Evolutionary conservation across 2,888 invertebrate genomes (phyloP), one percentile per base, ranked within the genome.

Genomic region (Opisthograptis luteolata): DNA sequence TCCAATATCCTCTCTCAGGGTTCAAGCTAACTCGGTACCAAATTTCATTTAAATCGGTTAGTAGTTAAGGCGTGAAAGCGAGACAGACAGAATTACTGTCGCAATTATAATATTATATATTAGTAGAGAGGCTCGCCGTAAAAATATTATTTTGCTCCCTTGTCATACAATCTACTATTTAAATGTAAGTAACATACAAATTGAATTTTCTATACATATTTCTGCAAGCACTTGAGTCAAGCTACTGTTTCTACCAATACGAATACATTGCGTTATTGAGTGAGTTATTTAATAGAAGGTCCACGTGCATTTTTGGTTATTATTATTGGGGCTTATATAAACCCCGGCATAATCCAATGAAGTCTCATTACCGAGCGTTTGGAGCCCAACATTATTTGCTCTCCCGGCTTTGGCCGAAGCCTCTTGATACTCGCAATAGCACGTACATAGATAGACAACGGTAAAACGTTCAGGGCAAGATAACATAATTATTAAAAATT

Each of bases 401-500:
- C 70, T 59, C 67, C 74, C 65, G 76, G 86, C 81, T 84, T 79
- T 78, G 64, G 62, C 51, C 56, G 66, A 72, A 86, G 82, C 87
- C 87, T 81, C 78, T 76, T 76, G 75, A 76, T 81, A 73, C 74
- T 73, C 78, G 62, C 78, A 86, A 87, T 79, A 82, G 85, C 87
- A 85, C 84, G 82, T 72, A 85, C 84, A 82, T 72, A 68, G 76
- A 76, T 78, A 81, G 74, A 79, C 79, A 75, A 65, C 69, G 72
- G 59, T 70, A 62, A 68, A 79, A 73, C 73, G 73, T 77, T 77
- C 66, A 20, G 9, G 10, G 25, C 62, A 71, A 58, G 56, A 60
- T 76, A 88, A 87, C 69, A 69, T 88, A 86, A 89, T 89, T 89
- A 89, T 87, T 87, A 89, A 87, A 89, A 87, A 87, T 88, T 88